Evolutionary conservation across 2,888 invertebrate genomes (phyloP), one percentile per base, ranked within the genome.

Genomic region (Lasioglossum lativentre): DNA sequence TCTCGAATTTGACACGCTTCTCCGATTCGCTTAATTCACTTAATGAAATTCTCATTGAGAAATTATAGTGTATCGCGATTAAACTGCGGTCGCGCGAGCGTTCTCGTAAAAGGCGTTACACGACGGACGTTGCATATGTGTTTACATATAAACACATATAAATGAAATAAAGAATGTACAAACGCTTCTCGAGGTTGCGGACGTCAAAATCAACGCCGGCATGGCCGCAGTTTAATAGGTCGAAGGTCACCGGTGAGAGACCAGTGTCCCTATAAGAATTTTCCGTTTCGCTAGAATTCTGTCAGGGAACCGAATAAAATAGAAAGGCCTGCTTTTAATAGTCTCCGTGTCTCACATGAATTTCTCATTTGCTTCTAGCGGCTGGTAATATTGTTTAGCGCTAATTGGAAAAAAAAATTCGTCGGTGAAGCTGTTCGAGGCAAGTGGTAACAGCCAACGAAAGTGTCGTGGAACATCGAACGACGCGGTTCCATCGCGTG

Each of bases 391-490:
- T 59, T 30, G 5, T n/a, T n/a, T n/a, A n/a, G n/a, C n/a, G n/a
- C n/a, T n/a, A n/a, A n/a, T n/a, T n/a, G n/a, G n/a, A n/a, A n/a
- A n/a, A n/a, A n/a, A n/a, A n/a, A n/a, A n/a, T n/a, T n/a, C n/a
- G n/a, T n/a, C n/a, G n/a, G n/a, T n/a, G n/a, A n/a, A n/a, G n/a
- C n/a, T n/a, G n/a, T 52, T 52, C 66, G 66, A 68, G 38, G 66
- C 66, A 23, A 23, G 34, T 34, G 10, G 34, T 66, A 66, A 1
- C 38, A 23, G 4, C 10, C 34, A 68, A 68, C 66, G 38, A 38
- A 68, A 68, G n/a, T 47, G 40, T 78, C 42, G 52, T 63, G 56
- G 45, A 74, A 52, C 40, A 68, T 78, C 47, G 10, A 63, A 30
- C 38, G 68, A 80, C 38, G 3, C 34, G 34, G 30, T 45, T 66